These are phyloP conservation scores for Lepas anatifera DNA, from an alignment of 2,888 invertebrate species.

Conservation along the genomic window DNA sequence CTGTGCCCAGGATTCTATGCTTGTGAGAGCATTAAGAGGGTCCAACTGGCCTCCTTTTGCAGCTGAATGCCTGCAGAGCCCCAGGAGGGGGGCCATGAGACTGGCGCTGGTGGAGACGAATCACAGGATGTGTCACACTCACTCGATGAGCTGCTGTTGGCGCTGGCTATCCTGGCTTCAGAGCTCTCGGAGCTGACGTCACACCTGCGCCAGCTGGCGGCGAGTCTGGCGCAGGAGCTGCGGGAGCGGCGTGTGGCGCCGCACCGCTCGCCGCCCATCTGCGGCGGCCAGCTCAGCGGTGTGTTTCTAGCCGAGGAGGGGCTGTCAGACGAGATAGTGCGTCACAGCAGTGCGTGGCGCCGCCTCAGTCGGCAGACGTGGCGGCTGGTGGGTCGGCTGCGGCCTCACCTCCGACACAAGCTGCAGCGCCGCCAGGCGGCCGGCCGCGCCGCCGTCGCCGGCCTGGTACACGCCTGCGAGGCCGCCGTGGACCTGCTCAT, in stretches of 20 bases:
- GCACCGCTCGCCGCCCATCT: background rate
- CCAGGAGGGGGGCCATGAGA: too few relatives aligned
- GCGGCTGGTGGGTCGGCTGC: background rate
- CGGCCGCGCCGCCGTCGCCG: background rate
- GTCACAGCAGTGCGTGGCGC: background rate
- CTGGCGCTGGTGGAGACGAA: too few relatives aligned
- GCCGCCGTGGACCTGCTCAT: background rate
- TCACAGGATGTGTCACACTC: too few relatives aligned
- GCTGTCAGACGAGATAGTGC: background rate
- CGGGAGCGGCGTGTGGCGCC: background rate
- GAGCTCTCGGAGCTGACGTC: slow-evolving; percentile 2
- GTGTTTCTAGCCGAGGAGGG: background rate
- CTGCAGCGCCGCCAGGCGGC: background rate
- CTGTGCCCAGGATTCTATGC: too few relatives aligned
- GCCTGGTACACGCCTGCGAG: background rate
- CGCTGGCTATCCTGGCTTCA: background rate
- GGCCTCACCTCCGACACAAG: background rate
- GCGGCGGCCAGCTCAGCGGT: background rate
- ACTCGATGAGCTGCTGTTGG: too few relatives aligned
- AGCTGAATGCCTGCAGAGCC: too few relatives aligned
- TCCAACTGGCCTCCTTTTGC: too few relatives aligned
- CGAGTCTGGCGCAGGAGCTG: background rate
- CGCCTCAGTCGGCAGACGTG: background rate
- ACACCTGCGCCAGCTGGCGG: background rate
- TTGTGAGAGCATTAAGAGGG: too few relatives aligned